Evolutionary conservation across 2,797 vertebrate genomes (phyloP).

Genomic region (Glossophaga mutica): DNA sequence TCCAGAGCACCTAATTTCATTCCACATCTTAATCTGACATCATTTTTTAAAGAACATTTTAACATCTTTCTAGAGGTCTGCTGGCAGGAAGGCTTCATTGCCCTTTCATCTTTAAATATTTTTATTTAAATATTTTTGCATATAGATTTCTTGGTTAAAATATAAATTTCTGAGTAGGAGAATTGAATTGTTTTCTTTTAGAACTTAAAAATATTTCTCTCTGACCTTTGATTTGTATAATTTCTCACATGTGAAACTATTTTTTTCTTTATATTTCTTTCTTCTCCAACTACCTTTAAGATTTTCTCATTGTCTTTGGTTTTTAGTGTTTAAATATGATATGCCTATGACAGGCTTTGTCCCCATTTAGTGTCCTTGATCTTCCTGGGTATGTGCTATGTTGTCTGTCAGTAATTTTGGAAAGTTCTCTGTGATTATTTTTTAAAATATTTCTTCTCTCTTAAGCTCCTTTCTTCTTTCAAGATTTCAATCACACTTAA

Average conservation of each 20-base stretch:
- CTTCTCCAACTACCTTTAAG: neutral
- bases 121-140: neutral
- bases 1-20: neutral
- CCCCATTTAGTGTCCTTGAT: neutral
- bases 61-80: neutral
- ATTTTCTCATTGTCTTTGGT: neutral
- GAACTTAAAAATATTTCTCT: neutral
- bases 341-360: neutral
- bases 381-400: neutral
- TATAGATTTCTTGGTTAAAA: neutral
- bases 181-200: neutral
- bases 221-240: neutral
- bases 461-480: neutral
- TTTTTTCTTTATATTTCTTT: neutral
- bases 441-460: neutral
- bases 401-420: neutral
- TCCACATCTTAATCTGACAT: neutral
- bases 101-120: neutral
- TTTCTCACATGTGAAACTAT: neutral
- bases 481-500: neutral
- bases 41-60: neutral
- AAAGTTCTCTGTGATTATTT: neutral
- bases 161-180: neutral
- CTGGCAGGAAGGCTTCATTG: neutral
- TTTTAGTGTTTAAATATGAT: neutral